Base-by-base conservation (phyloP, 2,113 vertebrate genomes). In the Megatriorchis doriae region DNA sequence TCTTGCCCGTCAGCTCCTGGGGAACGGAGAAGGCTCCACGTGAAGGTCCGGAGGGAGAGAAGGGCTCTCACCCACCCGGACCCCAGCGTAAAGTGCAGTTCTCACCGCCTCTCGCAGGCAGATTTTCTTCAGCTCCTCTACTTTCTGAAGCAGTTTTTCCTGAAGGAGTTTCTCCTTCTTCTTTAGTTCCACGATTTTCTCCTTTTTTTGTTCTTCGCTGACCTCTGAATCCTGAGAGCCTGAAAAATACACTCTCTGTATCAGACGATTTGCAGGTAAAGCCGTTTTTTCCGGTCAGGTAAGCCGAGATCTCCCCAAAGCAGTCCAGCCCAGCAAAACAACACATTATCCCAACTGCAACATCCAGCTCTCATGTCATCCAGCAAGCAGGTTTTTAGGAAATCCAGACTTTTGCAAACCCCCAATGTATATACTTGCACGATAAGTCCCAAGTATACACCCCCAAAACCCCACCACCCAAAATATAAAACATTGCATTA, bases 71-170 rank as follows among this genome's bases (percentile, higher is more conserved):
- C 78, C n/a, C 29, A 1, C 14, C 43, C 13, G 6, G 1, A 23
- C 6, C 36, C 26, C 55, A 34, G 13, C 0, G 0, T 3, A 18
- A 56, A 55, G 18, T 26, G 43, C 16, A n/a, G 34, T 18, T 97
- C 99, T 99, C 96, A 99, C 99, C n/a, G 99, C 99, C 96, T 99
- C 99, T 40, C 99, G 98, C 88, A 99, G 79, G 94, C 99, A 99
- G 74, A 99, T 98, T 82, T 98, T 99, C 97, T 99, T 99, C 59
- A 99, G 98, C 80, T 99, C 99, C 68, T 99, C 98, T 4, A 99
- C 97, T 80, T 99, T 99, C 81, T 98, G 96, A 36, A 98, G 95
- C 42, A 99, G 98, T 20, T 98, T 98, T 61, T 99, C 99, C 80
- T 99, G 98, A 72, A 99, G 97, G 34, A 98, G 94, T 74, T 99